Base-by-base conservation (phyloP, 2,797 vertebrate species). In the Hybognathus amarus region DNA sequence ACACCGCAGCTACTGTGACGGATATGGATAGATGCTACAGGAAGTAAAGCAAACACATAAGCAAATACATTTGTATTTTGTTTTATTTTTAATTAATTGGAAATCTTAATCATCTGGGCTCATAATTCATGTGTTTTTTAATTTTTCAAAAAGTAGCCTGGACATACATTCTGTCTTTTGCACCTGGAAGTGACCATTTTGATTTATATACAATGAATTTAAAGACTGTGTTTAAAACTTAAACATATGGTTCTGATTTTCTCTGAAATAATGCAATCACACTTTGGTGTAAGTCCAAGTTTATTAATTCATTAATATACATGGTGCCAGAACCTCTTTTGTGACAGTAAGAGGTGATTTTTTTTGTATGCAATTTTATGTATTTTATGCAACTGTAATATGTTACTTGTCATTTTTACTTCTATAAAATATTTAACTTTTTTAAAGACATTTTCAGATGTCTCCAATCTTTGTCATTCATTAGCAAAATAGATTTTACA, bases 231-330 rank as follows among this genome's bases (percentile, higher is more conserved):
- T 73, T 81, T 2, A 63, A 74, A 64, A 22, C 22, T n/a, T 9
- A 20, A 66, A 64, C 15, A 33, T n/a, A 50, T 75, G 42, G 42
- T 82, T 75, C 47, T 5, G 2, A 4, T 63, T 10, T 12, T 47
- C 47, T 13, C 33, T 66, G 27, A 33, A 22, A 73, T 70, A 70
- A 82, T 52, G 30, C 20, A 70, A 13, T 59, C 38, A 81, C 59
- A 77, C 56, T 15, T 73, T 76, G 24, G 67, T 71, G 77, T 83
- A 82, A 84, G 70, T 47, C 67, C 38, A 47, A 50, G 45, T 87
- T 88, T 86, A 88, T 86, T 88, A 79, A 79, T 66, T 52, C 27
- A 78, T 83, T 82, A 59, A 81, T 75, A 79, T 61, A 69, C 59
- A 83, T 54, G 74, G 78, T 68, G 81, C 80, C 80, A 83, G 83